Base-by-base conservation (phyloP, 2,113 vertebrate genomes). In the Thryonomys swinderianus region DNA sequence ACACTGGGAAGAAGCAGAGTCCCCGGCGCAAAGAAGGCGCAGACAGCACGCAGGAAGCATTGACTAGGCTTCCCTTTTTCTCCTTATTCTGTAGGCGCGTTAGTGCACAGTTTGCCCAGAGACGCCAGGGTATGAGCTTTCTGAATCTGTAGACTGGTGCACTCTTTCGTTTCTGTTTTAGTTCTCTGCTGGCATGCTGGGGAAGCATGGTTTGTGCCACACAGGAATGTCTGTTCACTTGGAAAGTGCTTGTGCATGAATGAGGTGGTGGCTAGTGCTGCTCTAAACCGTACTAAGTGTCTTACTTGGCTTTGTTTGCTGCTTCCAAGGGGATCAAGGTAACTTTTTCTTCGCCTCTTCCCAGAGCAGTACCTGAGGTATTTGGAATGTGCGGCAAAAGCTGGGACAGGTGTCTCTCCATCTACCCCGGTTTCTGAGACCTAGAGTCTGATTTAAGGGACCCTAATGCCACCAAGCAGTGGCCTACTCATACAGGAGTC, bases 271-370 rank as follows among this genome's bases (percentile, higher is more conserved):
- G 96, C 82, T 96, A 97, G 74, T 96, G 61, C 71, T 91, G 84
- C 97, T 96, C 92, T 98, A 93, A 98, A 98, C 91, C 97, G 73
- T 98, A 99, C 98, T 99, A 99, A 99, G 98, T 98, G 97, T 99
- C 97, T 99, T 96, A 98, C 98, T 99, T 99, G 98, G 97, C 98
- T 99, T 99, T 99, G 97, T 98, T 98, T 99, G 98, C 99, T 99
- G 99, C 99, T 98, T 98, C 82, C 98, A 98, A 99, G 99, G 99
- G 99, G 99, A 99, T 99, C 99, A 97, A 99, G 99, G 99, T 99
- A 99, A 99, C 94, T 98, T 92, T 97, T 93, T 98, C 90, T 97
- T 98, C 95, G 79, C 1, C 0, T 96, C 90, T 96, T 89, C 48
- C 3, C 1, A 94, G 94, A 84, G 86, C 94, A 90, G 51, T 79